Evolutionary conservation across 2,797 vertebrate species (phyloP), one percentile per base, ranked within the genome.

Genomic region (Pampus argenteus): DNA sequence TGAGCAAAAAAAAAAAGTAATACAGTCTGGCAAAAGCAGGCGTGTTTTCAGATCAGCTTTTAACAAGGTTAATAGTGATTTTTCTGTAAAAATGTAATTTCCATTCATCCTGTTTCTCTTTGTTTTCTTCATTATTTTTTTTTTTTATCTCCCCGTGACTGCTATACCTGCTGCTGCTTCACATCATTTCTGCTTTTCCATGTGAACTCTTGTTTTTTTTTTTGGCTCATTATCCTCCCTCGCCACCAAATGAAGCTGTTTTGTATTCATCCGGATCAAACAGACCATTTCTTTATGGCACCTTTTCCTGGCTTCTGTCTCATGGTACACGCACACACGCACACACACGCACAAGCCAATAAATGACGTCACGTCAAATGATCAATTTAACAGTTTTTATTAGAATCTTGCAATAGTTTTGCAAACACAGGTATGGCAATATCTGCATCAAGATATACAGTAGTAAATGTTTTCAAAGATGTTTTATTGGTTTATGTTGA

Each of bases 401-500:
- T 98, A 94, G 95, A 96, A 97, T 97, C 94, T 96, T 95, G 94
- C 95, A 95, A 96, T 96, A 95, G 93, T 96, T 89, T 94, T 97
- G 95, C 95, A 96, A 97, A 97, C 96, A 97, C 96, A 96, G 94
- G 93, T 96, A 96, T 96, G 95, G 93, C 89, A 93, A 95, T 95
- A 96, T 96, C 95, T 97, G 96, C 96, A 96, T 96, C 95, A 95
- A 96, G 95, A 96, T 97, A 95, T 95, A 97, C 96, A 97, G 94
- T 95, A 96, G 93, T 95, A 96, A 95, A 94, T 96, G 95, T 93
- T 88, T 89, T 91, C 66, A 83, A 89, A 86, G 82, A 71, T 94
- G 94, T 79, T 80, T 95, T 71, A 86, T 78, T 95, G 84, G 92
- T 91, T 94, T 89, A 91, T 92, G 95, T 94, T 94, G 94, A 96